phyloP scores from a whole-genome alignment of 2,113 vertebrate species.

The Mirza zaza region DNA sequence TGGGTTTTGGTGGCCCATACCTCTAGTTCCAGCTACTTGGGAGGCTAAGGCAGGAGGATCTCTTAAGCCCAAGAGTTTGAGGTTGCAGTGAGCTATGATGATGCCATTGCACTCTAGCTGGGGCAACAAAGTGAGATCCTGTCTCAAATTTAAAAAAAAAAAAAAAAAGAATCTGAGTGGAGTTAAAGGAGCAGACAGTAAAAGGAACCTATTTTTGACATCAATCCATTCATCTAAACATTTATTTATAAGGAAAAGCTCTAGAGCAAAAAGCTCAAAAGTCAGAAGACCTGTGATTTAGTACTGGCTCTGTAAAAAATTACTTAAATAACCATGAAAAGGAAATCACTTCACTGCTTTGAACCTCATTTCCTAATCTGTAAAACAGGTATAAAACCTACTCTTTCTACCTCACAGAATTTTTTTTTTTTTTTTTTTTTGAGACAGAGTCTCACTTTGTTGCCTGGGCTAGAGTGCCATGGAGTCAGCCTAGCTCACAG shows the following conservation, averaged over 20 bases:
- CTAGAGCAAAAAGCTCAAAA: conserved; percentile 15
- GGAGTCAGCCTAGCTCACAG: too few relatives aligned
- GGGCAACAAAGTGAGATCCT: too few relatives aligned
- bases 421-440: background rate
- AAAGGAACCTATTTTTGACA: conserved; percentile 34
- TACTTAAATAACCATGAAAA: background rate
- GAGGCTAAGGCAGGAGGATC: too few relatives aligned
- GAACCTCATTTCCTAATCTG: background rate
- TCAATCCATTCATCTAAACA: background rate
- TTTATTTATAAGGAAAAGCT: conserved; percentile 36
- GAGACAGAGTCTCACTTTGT: too few relatives aligned
- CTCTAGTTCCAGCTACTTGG: too few relatives aligned
- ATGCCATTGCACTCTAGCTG: too few relatives aligned
- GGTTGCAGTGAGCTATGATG: too few relatives aligned
- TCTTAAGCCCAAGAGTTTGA: too few relatives aligned
- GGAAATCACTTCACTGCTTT: background rate
- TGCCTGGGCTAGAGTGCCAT: too few relatives aligned
- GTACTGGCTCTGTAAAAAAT: background rate
- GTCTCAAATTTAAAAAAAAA: background rate
- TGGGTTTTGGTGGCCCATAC: too few relatives aligned
- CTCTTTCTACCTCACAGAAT: background rate
- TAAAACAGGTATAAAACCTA: background rate
- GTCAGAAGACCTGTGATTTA: background rate
- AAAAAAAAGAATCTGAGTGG: background rate
- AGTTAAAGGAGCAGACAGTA: background rate